Evolutionary conservation across 2,797 vertebrate species (phyloP).

Genomic region (Sebastes elongatus): DNA sequence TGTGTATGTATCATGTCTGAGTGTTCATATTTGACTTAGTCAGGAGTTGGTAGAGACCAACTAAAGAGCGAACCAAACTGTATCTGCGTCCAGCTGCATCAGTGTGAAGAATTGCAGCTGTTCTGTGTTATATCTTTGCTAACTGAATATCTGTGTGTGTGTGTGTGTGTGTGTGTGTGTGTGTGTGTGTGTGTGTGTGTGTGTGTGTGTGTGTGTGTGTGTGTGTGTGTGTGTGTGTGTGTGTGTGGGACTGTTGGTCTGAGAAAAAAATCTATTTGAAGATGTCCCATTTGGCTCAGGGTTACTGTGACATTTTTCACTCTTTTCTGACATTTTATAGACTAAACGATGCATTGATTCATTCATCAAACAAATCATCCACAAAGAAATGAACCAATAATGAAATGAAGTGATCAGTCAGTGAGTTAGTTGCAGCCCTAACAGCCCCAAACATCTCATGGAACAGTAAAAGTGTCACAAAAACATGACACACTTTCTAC

Average conservation of each 20-base stretch:
- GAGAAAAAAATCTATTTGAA: neutral
- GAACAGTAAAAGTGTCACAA: neutral
- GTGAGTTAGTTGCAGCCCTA: neutral
- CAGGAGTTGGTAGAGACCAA: too few species aligned
- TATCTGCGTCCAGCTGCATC: neutral
- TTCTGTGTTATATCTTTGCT: neutral
- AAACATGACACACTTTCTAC: constrained; percentile 31
- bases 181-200: neutral
- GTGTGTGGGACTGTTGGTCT: neutral
- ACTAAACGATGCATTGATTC: neutral
- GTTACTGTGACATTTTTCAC: too few species aligned
- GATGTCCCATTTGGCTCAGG: too few species aligned
- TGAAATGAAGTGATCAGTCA: neutral
- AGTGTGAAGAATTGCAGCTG: neutral
- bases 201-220: neutral
- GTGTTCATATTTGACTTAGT: too few species aligned
- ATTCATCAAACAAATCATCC: neutral
- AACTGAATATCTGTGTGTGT: neutral
- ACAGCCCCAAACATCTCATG: neutral
- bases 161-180: neutral
- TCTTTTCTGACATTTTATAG: too few species aligned
- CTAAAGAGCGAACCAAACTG: neutral
- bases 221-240: too few species aligned
- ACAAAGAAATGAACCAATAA: neutral
- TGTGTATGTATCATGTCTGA: too few species aligned